Percentiles rank a stretch among this genome's conserved stretches.
These are phyloP conservation scores for Xenopus laevis DNA, from an alignment of 2,113 vertebrate genomes.

Conservation along the genomic window DNA sequence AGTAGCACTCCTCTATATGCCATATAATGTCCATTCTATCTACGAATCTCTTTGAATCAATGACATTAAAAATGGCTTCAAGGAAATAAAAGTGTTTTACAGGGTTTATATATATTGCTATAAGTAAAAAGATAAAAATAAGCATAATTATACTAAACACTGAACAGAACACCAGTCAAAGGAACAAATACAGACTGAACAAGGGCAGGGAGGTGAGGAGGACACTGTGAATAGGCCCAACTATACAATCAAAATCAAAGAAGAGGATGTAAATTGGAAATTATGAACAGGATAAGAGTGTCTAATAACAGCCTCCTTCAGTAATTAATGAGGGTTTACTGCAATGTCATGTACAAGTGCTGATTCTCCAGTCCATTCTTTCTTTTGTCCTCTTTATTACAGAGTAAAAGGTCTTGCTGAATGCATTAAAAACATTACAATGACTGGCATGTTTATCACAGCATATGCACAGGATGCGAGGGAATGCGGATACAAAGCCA, in stretches of 20 bases:
- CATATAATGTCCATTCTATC: too few species aligned
- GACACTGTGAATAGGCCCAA: constrained; percentile 22
- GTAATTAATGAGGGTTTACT: constrained; percentile 34
- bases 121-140: background rate
- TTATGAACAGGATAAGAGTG: constrained; percentile 15
- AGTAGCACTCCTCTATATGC: too few species aligned
- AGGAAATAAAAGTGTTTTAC: too few species aligned
- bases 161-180: constrained; percentile 5
- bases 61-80: too few species aligned
- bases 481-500: too few species aligned
- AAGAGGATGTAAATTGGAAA: constrained; percentile 30
- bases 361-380: constrained; percentile 17
- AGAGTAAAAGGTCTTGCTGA: background rate
- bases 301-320: constrained; percentile 28
- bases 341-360: constrained; percentile 34
- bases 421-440: constrained; percentile 17
- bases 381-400: constrained; percentile 31
- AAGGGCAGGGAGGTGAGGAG: constrained; percentile 15
- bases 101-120: too few species aligned
- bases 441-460: background rate
- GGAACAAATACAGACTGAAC: constrained; percentile 27
- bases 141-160: constrained; percentile 21
- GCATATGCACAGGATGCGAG: too few species aligned
- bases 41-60: too few species aligned
- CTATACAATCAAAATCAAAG: constrained; percentile 33